These are phyloP conservation scores for Thaumatotibia leucotreta DNA, from an alignment of 1,140 invertebrate species.

Conservation along the genomic window DNA sequence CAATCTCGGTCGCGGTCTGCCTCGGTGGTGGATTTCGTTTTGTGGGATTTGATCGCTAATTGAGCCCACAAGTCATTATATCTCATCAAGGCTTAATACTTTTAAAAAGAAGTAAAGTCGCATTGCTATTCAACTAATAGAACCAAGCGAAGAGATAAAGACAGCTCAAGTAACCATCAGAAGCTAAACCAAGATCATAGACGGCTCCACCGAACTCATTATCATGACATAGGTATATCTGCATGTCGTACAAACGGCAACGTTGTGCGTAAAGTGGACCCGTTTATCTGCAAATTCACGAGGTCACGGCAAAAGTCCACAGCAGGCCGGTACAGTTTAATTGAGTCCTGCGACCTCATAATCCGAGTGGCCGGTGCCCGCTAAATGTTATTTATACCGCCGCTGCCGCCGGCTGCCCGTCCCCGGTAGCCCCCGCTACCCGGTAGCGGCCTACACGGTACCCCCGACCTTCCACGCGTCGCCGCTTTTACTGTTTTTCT, in stretches of 20 bases:
- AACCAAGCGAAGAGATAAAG: no score
- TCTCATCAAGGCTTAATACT: no score
- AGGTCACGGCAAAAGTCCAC: slow-evolving; percentile 61
- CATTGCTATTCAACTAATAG: no score
- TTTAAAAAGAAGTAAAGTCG: no score
- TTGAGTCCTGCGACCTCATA: slow-evolving; percentile 72
- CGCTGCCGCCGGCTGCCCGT: slow-evolving; percentile 35
- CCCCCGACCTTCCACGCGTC: slow-evolving; percentile 28
- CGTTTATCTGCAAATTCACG: slow-evolving; percentile 62
- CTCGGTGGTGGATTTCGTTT: no score
- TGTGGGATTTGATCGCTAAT: no score
- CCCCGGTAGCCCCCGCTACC: slow-evolving; percentile 20
- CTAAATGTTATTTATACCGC: slow-evolving; percentile 66
- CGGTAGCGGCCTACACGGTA: slow-evolving; percentile 10
- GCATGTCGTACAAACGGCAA: slow-evolving; percentile 38
- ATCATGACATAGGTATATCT: slow-evolving; percentile 38
- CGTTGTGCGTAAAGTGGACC: slow-evolving; percentile 45
- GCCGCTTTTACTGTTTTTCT: slow-evolving; percentile 49
- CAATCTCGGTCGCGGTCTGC: no score
- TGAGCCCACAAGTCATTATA: no score
- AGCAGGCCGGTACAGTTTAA: slow-evolving; percentile 68
- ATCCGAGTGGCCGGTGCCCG: slow-evolving; percentile 52
- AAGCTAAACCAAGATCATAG: background rate
- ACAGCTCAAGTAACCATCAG: no score
- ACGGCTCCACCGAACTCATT: slow-evolving; percentile 30